phyloP scores from a whole-genome alignment of 2,797 vertebrate species.

The Sebastes nivosus region DNA sequence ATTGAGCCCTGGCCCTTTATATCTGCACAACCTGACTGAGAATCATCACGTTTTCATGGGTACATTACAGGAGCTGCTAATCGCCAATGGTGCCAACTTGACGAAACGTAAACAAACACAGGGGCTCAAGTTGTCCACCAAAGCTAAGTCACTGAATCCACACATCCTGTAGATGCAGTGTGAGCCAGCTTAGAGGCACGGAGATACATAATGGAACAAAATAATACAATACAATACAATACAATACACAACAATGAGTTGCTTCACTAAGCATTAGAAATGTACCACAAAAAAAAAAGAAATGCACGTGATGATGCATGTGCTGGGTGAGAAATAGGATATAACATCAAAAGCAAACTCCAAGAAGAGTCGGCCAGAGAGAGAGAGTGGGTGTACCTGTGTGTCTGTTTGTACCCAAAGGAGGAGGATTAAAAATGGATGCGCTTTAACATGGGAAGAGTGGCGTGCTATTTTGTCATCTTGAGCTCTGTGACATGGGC shows the following conservation, averaged over 20 bases:
- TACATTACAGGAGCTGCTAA: background rate
- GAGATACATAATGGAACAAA: background rate
- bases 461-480: conserved; percentile 54
- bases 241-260: conserved; percentile 1
- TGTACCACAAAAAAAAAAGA: background rate
- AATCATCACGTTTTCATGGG: background rate
- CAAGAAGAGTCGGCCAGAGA: conserved; percentile 1
- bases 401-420: conserved; percentile 13
- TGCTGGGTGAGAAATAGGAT: conserved; percentile 20
- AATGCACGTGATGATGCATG: background rate
- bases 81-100: background rate
- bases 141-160: background rate
- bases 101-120: background rate
- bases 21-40: background rate
- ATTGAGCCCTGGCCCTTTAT: fast-evolving
- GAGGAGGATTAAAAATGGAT: conserved; percentile 66
- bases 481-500: conserved; percentile 29
- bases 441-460: conserved; percentile 50
- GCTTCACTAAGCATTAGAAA: background rate
- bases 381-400: conserved; percentile 8
- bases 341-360: conserved; percentile 55
- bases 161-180: background rate
- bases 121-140: background rate
- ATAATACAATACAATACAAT: conserved; percentile 9
- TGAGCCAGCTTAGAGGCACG: background rate